Evolutionary conservation across 2,113 vertebrate genomes (phyloP).

Genomic region (Chaetodon auriga): DNA sequence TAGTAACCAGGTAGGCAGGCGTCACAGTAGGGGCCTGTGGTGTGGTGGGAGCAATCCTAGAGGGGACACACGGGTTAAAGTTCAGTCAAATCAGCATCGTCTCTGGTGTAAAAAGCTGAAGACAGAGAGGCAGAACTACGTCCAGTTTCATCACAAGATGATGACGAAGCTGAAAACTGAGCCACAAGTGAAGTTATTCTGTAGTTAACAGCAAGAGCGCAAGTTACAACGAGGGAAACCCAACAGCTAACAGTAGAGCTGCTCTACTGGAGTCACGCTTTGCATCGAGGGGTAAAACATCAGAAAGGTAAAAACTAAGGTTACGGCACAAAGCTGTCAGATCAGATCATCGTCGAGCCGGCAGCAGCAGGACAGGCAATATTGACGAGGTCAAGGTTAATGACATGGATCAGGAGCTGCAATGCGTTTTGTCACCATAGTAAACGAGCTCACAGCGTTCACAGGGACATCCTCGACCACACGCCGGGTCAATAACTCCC

Average conservation of each 20-base stretch:
- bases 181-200: neutral
- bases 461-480: no score
- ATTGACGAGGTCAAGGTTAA: slow-evolving; percentile 27
- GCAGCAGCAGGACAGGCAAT: slow-evolving; percentile 27
- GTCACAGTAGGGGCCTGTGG: slow-evolving; percentile 71
- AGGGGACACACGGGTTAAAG: slow-evolving; percentile 14
- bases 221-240: neutral
- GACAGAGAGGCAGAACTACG: neutral
- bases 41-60: slow-evolving; percentile 74
- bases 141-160: neutral
- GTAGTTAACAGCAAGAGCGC: neutral
- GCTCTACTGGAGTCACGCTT: neutral
- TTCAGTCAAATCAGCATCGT: neutral
- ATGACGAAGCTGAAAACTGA: neutral
- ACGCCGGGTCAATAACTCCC: no score
- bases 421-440: neutral
- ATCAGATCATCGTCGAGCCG: slow-evolving; percentile 29
- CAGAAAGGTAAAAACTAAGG: no score
- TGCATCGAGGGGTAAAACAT: neutral
- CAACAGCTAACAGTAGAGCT: neutral
- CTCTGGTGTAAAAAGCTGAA: neutral
- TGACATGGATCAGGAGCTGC: slow-evolving; percentile 23
- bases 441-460: neutral
- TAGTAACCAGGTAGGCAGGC: slow-evolving; percentile 76
- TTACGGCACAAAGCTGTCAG: slow-evolving; percentile 27